These are phyloP conservation scores for Carassius carassius DNA, from an alignment of 2,113 vertebrate species.

Conservation along the genomic window DNA sequence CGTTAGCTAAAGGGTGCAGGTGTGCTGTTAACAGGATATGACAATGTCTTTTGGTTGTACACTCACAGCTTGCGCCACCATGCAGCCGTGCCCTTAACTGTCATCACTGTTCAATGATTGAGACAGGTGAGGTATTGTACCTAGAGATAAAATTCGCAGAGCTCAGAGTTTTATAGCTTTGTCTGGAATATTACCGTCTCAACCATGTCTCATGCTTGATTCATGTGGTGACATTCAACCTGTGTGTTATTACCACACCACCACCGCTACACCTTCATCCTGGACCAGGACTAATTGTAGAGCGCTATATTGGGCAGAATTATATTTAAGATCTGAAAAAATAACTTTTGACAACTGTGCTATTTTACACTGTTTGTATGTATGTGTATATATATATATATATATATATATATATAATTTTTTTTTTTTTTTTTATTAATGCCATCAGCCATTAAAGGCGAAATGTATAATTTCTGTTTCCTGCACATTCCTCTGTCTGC, in stretches of 20 bases:
- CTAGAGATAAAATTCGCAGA: slow-evolving; percentile 42
- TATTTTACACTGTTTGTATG: not conserved
- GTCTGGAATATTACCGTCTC: slow-evolving; percentile 47
- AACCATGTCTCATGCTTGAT: slow-evolving; percentile 48
- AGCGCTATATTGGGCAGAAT: not conserved
- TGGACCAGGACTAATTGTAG: not conserved
- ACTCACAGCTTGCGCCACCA: slow-evolving; percentile 51
- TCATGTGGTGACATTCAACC: slow-evolving; percentile 36
- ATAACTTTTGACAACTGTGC: not conserved
- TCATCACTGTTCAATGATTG: slow-evolving; percentile 67
- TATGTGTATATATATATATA: no score
- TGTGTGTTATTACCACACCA: slow-evolving; percentile 17
- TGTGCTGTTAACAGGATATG: slow-evolving; percentile 60
- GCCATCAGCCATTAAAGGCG: not conserved
- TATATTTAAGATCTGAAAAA: not conserved
- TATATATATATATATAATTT: no score
- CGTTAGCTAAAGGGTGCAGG: slow-evolving; percentile 65
- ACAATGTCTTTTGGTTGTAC: slow-evolving; percentile 61
- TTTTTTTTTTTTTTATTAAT: no score
- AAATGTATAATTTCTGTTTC: not conserved
- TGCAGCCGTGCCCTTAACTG: slow-evolving; percentile 64
- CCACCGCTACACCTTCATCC: not conserved
- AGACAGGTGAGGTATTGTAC: slow-evolving; percentile 74
- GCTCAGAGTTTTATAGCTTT: slow-evolving; percentile 59
- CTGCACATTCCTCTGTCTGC: not conserved